Base-by-base conservation (phyloP, 1,140 invertebrate species). In the Marisa cornuarietis region DNA sequence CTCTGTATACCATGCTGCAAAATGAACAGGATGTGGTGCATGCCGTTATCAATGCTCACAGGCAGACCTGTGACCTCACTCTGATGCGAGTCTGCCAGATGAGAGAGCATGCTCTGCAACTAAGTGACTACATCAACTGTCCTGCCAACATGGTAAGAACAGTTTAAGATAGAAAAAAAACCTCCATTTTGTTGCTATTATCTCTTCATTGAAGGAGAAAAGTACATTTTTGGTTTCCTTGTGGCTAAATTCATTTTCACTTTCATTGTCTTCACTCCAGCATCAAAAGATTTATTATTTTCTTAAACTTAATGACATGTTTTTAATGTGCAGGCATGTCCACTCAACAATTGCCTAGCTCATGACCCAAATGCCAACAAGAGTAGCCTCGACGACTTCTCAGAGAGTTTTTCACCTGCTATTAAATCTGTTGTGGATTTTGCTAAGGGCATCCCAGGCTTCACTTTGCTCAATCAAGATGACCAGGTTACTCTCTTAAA, bases 381-480 rank as follows among this genome's bases (percentile, higher is more conserved):
- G 6, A 85, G 85, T 49, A 84, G 86, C 24, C 87, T 87, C 83
- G 83, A 85, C 18, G 85, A 90, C 69, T 88, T 89, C 79, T 88
- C 88, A 0, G 88, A 90, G 65, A 86, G 86, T 66, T 88, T 90
- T 79, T 88, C 88, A 3, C 97, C 97, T 76, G 96, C 97, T 63
- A 99, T 99, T 85, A 95, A 96, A 83, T 97, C 96, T 62, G 97
- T 99, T 7, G 98, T 99, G 69, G 97, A 99, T 90, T 99, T 99
- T 90, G 97, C 98, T 82, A 98, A 98, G 88, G 94, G 96, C 81
- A 97, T 99, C 85, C 98, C 98, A 82, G 90, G 88, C 18, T 99
- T 99, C 92, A 94, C 95, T 84, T 92, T 98, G 81, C 93, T 99
- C 77, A 95, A 96, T 31, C 96, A 98, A 91, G 97, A 98, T 87